These are phyloP conservation scores for Polypterus senegalus DNA, from an alignment of 2,113 vertebrate genomes.

Conservation along the genomic window DNA sequence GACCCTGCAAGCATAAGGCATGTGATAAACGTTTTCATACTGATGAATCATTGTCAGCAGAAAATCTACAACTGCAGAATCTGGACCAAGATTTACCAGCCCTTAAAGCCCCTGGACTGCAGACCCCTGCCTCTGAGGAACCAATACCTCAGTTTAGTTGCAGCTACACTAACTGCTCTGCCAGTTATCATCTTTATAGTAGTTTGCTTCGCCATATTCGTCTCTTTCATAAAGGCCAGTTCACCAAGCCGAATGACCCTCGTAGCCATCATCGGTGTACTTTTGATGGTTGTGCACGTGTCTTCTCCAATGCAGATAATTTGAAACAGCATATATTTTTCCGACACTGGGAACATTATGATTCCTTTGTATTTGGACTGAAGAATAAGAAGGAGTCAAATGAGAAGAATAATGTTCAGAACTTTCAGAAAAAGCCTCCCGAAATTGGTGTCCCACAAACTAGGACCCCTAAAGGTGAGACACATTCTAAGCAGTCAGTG, in stretches of 20 bases:
- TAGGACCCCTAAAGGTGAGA: slow-evolving; percentile 19
- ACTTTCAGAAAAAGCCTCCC: too few relatives aligned
- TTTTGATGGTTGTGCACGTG: slow-evolving; percentile 69
- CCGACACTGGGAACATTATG: slow-evolving; percentile 66
- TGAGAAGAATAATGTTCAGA: slow-evolving; percentile 3
- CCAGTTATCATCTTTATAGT: slow-evolving; percentile 75
- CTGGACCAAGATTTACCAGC: not conserved
- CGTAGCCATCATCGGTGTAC: slow-evolving; percentile 57
- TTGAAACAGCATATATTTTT: slow-evolving; percentile 77
- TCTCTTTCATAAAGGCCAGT: slow-evolving; percentile 28
- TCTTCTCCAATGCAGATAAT: slow-evolving; percentile 62
- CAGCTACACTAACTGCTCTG: slow-evolving; percentile 63
- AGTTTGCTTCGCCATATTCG: slow-evolving; percentile 71
- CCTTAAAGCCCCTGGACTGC: slow-evolving; percentile 24
- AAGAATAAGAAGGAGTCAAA: slow-evolving; percentile 50
- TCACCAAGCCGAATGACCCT: slow-evolving; percentile 14
- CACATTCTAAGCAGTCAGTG: slow-evolving; percentile 18
- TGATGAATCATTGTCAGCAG: slow-evolving; percentile 44
- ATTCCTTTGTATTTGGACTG: slow-evolving; percentile 53
- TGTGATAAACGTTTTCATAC: slow-evolving; percentile 69
- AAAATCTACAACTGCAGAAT: not conserved
- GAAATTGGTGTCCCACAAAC: slow-evolving; percentile 10
- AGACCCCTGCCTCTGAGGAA: slow-evolving; percentile 32
- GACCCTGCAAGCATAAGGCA: slow-evolving; percentile 64
- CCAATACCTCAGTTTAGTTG: slow-evolving; percentile 67